Conservation (phyloP, 2,113 vertebrate genomes). For the Antechinus stuartii region DNA sequence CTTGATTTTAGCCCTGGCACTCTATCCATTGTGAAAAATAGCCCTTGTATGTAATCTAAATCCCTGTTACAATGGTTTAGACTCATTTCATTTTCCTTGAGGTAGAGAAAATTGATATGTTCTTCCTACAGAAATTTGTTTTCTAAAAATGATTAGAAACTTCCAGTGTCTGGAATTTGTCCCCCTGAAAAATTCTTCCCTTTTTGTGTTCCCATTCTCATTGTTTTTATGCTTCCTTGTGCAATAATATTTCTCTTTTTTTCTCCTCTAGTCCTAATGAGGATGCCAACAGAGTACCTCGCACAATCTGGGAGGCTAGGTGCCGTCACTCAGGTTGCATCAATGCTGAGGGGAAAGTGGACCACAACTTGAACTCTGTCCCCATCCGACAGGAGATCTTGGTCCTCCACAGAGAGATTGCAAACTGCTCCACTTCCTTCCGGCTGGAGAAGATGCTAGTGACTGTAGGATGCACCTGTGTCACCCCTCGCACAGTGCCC, state of each 20-base stretch:
- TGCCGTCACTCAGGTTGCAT: conserved; percentile 79
- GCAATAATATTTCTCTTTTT: conserved; percentile 51
- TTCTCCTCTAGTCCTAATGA: conserved; percentile 73
- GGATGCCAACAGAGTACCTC: conserved; percentile 82
- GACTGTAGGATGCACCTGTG: conserved; percentile 84
- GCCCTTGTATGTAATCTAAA: neutral
- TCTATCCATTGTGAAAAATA: neutral
- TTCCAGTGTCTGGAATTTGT: neutral
- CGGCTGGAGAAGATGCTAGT: conserved; percentile 82
- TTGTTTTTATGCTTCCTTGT: neutral
- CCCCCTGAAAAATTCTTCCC: neutral
- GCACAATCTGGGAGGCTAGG: conserved; percentile 75
- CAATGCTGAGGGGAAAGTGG: conserved; percentile 25
- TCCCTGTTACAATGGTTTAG: neutral
- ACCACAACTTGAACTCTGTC: conserved; percentile 79
- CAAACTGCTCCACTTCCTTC: conserved; percentile 76
- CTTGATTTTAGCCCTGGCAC: no score
- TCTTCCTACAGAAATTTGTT: neutral
- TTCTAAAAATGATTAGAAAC: neutral
- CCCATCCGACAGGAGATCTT: conserved; percentile 85
- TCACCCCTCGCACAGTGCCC: conserved; percentile 60
- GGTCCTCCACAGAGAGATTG: conserved; percentile 77
- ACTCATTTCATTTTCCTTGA: conserved; percentile 13
- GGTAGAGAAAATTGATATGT: neutral
- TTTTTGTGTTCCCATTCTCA: neutral